Evolutionary conservation across 1,140 invertebrate genomes (phyloP), one percentile per base, ranked within the genome.

Genomic region (Drosophila sechellia): DNA sequence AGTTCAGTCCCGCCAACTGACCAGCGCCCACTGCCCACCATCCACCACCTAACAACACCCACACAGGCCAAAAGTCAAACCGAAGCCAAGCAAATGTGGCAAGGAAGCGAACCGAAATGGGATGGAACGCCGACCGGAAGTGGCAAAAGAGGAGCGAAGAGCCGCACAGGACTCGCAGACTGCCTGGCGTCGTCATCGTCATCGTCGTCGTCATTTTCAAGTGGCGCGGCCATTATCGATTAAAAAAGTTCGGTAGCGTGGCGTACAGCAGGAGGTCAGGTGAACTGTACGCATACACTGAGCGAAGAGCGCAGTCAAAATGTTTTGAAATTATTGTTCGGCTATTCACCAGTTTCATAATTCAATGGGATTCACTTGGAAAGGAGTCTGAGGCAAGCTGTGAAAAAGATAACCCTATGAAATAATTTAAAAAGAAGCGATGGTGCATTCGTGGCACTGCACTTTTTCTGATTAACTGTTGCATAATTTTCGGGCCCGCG

Each of bases 211-310:
- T 43, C 49, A 60, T 56, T 58, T 66, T 46, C 34, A 42, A 65
- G 64, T 59, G 64, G 43, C 63, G 77, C 52, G 63, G 57, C 77
- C 68, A 77, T 83, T 83, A 87, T 87, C 84, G 79, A 87, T 87
- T 87, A 55, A 74, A 83, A 73, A 63, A 22, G 39, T 39, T 22
- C 25, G 45, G 57, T 54, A 20, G 52, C 27, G 59, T 11, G 3
- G 56, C 39, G 42, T n/a, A 4, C 37, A 17, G 2, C 10, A 12
- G n/a, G 43, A 17, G 52, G 52, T 12, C 13, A 55, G 53, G 6
- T 27, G 25, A n/a, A 34, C 25, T 34, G 27, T 34, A 17, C 27
- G 27, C 48, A 34, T 50, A 17, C 48, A 50, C n/a, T 17, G n/a
- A 46, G 15, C n/a, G 15, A 20, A 45, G 20, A 39, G 8, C 31